These are phyloP conservation scores for Burhinus bistriatus DNA, from an alignment of 2,113 vertebrate species.

Conservation along the genomic window DNA sequence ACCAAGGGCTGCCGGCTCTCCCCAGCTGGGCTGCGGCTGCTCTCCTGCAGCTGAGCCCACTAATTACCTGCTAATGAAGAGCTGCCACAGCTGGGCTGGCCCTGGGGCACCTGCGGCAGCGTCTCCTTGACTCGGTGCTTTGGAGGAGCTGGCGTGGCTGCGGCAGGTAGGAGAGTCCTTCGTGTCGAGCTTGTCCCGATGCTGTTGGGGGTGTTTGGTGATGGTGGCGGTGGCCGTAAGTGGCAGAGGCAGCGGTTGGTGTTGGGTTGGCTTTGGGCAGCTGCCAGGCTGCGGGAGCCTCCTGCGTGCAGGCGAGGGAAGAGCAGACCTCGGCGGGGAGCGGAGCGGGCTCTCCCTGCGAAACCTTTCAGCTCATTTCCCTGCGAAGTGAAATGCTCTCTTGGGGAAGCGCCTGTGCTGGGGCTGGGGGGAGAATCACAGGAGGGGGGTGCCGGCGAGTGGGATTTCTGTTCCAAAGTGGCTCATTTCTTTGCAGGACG, in stretches of 20 bases:
- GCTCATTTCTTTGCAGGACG: fast-evolving
- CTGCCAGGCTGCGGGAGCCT: background rate
- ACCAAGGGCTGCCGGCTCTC: fast-evolving
- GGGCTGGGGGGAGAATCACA: background rate
- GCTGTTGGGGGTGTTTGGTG: fast-evolving
- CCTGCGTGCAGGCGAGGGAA: background rate
- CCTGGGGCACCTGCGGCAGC: fast-evolving
- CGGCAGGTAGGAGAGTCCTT: background rate
- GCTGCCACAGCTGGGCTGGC: background rate
- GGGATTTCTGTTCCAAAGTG: background rate
- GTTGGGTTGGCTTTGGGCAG: background rate
- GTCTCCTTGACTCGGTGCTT: fast-evolving
- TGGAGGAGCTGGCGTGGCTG: fast-evolving
- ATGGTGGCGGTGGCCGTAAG: background rate
- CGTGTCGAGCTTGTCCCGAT: fast-evolving
- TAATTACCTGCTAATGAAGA: background rate
- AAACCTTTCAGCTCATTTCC: background rate
- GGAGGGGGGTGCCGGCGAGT: fast-evolving
- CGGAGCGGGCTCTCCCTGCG: background rate
- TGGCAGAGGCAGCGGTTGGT: fast-evolving
- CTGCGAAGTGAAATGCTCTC: fast-evolving
- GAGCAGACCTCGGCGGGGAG: background rate
- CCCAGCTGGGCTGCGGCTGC: background rate
- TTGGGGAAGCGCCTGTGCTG: background rate
- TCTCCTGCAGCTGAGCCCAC: background rate